Conservation (phyloP, 2,888 invertebrate genomes). For the Abscondita cerata region DNA sequence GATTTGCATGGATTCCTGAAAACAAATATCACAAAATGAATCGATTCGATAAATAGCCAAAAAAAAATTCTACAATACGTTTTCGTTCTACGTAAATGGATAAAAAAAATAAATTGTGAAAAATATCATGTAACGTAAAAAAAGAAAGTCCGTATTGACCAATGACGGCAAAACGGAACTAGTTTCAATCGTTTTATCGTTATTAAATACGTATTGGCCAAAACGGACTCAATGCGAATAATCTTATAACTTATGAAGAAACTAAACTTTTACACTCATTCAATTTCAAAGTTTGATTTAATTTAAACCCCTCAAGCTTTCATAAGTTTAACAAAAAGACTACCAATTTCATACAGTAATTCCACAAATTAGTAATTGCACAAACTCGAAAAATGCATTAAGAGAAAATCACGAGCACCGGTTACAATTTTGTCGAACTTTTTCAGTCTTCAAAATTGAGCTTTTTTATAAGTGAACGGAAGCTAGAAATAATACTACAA, state of each 20-base stretch:
- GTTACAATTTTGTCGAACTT: conserved; percentile 3
- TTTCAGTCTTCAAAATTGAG: not conserved
- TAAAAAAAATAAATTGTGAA: too few species aligned
- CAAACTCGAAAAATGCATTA: conserved; percentile 4
- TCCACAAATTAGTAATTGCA: conserved; percentile 2
- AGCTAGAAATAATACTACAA: too few species aligned
- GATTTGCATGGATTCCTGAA: not conserved
- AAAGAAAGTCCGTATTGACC: too few species aligned
- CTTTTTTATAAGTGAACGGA: not conserved
- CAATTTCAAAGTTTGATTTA: conserved; percentile 2
- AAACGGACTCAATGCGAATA: too few species aligned
- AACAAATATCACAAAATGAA: conserved; percentile 4
- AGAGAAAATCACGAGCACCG: not conserved
- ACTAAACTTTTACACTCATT: too few species aligned
- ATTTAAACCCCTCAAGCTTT: not conserved
- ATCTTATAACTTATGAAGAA: too few species aligned
- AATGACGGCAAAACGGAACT: too few species aligned
- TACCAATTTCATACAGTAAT: not conserved
- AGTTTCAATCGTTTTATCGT: too few species aligned
- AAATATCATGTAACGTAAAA: too few species aligned
- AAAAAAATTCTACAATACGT: too few species aligned
- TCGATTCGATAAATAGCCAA: not conserved
- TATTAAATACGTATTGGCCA: too few species aligned
- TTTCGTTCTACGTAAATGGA: too few species aligned
- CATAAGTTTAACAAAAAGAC: conserved; percentile 1